Evolutionary conservation across 2,797 vertebrate genomes (phyloP).

Genomic region (Propithecus deckenii): DNA sequence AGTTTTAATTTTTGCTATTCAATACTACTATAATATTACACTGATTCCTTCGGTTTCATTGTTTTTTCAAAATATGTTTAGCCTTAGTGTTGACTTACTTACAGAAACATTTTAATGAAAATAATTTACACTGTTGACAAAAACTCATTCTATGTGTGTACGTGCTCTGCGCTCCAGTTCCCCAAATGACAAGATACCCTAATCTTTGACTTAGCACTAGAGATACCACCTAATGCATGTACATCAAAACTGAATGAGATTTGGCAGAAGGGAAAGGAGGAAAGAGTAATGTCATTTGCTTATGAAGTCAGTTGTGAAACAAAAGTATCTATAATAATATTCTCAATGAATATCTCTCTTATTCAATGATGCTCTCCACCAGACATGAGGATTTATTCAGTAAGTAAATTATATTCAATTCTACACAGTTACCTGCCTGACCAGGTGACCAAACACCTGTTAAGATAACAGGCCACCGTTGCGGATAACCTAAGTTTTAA

Average conservation of each 20-base stretch:
- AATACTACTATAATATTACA: neutral
- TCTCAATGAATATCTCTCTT: neutral
- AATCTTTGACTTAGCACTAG: neutral
- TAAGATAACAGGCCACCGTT: neutral
- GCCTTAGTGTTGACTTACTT: neutral
- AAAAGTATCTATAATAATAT: neutral
- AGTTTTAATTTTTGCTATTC: neutral
- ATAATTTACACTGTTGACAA: neutral
- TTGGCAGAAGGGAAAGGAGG: neutral
- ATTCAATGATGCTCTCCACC: neutral
- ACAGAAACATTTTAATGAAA: conserved; percentile 44
- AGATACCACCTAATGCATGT: neutral
- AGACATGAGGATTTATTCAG: neutral
- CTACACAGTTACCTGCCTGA: neutral
- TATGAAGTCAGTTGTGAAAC: neutral
- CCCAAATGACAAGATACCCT: neutral
- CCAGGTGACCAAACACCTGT: neutral
- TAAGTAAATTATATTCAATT: neutral
- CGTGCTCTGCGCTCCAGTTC: neutral
- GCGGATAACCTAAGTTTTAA: neutral
- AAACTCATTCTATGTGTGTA: neutral
- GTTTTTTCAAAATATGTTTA: neutral
- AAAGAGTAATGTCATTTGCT: neutral
- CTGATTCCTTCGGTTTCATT: neutral
- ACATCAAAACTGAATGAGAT: neutral